Base-by-base conservation (phyloP, 1,140 invertebrate species). In the Periplaneta americana region DNA sequence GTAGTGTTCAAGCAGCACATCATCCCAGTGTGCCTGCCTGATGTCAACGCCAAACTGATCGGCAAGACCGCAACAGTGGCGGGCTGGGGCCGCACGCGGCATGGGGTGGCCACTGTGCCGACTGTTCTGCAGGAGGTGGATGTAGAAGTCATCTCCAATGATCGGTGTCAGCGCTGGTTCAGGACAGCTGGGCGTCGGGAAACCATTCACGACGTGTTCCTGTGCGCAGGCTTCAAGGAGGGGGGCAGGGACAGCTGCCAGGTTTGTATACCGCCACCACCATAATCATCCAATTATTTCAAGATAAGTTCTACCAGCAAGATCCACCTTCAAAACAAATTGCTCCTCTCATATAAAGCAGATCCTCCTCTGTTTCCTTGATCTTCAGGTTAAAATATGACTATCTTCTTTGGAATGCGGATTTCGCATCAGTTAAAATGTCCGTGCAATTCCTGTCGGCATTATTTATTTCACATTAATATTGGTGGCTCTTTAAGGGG, bases 221-320 rank as follows among this genome's bases (percentile, higher is more conserved):
- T 98, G 0, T 98, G 97, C 87, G 97, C 97, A 6, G 97, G 97
- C 34, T 96, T 96, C 83, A 96, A 96, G 87, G 95, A 97, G 88
- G 95, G 94, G 80, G 89, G 89, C 57, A 84, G 87, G 80, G 91
- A 92, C 85, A 89, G 89, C 48, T 92, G 91, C 85, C 91, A 91
- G 86, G 91, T 91, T n/a, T n/a, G n/a, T n/a, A n/a, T n/a, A n/a
- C n/a, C n/a, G n/a, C n/a, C n/a, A n/a, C n/a, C n/a, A n/a, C n/a
- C n/a, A n/a, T n/a, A n/a, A n/a, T n/a, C n/a, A n/a, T n/a, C n/a
- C n/a, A n/a, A n/a, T n/a, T n/a, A n/a, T n/a, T n/a, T n/a, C n/a
- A n/a, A n/a, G n/a, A n/a, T n/a, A n/a, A n/a, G n/a, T n/a, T n/a
- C n/a, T n/a, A n/a, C n/a, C n/a, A n/a, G n/a, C n/a, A n/a, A n/a